Conservation (phyloP, 2,797 vertebrate genomes). For the Muscicapa comitata region DNA sequence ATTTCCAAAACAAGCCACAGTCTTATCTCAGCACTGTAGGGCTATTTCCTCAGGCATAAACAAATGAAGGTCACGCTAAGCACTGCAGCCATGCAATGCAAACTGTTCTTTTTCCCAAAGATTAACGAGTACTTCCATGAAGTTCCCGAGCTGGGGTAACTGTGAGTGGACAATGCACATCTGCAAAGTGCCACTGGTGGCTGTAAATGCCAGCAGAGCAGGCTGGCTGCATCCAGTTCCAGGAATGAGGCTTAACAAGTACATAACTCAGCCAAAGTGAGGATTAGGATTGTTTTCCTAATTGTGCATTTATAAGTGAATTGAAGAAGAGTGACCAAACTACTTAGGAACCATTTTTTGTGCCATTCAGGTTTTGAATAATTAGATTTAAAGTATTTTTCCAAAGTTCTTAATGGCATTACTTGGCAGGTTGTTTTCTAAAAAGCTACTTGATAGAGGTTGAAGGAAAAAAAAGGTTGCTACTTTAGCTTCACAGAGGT, state of each 20-base stretch:
- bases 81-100: fast-evolving
- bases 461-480: background rate
- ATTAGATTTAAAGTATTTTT: background rate
- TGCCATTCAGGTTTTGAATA: background rate
- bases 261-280: background rate
- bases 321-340: background rate
- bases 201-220: background rate
- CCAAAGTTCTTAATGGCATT: background rate
- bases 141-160: background rate
- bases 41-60: background rate
- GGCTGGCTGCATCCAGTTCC: background rate
- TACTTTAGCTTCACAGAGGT: background rate
- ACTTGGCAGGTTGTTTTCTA: background rate
- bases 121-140: fast-evolving
- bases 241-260: background rate
- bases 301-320: background rate
- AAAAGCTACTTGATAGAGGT: background rate
- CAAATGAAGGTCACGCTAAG: background rate
- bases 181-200: background rate
- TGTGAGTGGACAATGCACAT: background rate
- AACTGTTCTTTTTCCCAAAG: background rate
- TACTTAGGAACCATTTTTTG: background rate
- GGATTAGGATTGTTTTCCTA: background rate
- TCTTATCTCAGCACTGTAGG: background rate
- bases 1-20: background rate